Percentiles rank a stretch among this genome's conserved stretches.
Conservation (phyloP, 2,113 vertebrate genomes). For the Mormyrus iriodes region DNA sequence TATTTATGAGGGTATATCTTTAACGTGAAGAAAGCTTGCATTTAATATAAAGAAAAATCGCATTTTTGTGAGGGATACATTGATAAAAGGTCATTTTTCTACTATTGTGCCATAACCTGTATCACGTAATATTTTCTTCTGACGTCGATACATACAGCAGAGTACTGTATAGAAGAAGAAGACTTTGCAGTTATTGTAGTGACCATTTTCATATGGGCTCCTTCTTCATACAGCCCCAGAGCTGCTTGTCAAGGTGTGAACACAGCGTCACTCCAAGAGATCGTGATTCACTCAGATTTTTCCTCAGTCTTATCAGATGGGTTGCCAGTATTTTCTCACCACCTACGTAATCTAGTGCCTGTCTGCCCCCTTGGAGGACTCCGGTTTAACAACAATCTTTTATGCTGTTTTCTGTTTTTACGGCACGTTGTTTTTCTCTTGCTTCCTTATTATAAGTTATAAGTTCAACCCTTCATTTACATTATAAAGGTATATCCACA, state of each 20-base stretch:
- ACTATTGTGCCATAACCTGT: not conserved
- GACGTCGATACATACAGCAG: not conserved
- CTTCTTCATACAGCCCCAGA: not conserved
- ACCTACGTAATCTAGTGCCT: not conserved
- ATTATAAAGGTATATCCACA: not conserved
- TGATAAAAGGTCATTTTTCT: not conserved
- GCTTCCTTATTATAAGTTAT: not conserved
- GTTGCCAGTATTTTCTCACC: not conserved
- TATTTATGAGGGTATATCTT: not conserved
- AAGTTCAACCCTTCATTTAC: not conserved
- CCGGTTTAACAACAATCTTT: not conserved
- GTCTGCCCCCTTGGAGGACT: not conserved
- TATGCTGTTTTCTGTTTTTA: not conserved
- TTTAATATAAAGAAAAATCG: not conserved
- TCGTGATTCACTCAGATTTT: not conserved
- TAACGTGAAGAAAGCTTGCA: not conserved
- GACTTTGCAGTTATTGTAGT: not conserved
- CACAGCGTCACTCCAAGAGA: not conserved
- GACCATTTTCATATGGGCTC: not conserved
- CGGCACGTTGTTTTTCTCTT: not conserved
- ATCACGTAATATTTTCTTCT: not conserved
- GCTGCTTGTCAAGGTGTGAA: not conserved
- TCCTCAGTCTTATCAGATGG: not conserved
- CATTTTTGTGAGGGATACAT: not conserved
- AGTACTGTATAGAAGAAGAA: not conserved